These are phyloP conservation scores for Cydia pomonella DNA, from an alignment of 1,140 invertebrate species.

Conservation along the genomic window DNA sequence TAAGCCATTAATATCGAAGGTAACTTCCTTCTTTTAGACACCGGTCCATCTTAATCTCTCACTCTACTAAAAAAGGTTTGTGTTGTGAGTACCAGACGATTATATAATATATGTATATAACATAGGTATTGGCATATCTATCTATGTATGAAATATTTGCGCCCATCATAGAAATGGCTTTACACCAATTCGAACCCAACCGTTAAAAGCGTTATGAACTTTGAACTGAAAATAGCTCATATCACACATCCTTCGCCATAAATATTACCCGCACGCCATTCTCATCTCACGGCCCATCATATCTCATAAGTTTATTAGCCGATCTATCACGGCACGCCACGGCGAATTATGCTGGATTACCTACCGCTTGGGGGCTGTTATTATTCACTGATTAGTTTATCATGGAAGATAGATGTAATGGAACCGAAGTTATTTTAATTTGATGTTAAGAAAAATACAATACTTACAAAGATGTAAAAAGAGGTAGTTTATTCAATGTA, in stretches of 20 bases:
- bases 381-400: constrained; percentile 27
- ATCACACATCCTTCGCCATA: neutral
- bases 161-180: too few relatives aligned
- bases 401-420: constrained; percentile 12
- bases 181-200: too few relatives aligned
- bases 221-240: neutral
- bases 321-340: constrained; percentile 21
- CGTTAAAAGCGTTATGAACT: neutral
- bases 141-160: too few relatives aligned
- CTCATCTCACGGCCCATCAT: constrained; percentile 23
- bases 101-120: too few relatives aligned
- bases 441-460: neutral
- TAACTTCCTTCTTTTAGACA: too few relatives aligned
- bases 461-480: too few relatives aligned
- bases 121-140: too few relatives aligned
- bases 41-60: too few relatives aligned
- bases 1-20: too few relatives aligned
- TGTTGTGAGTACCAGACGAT: too few relatives aligned
- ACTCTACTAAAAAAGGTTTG: too few relatives aligned
- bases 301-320: constrained; percentile 28
- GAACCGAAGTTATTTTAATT: neutral
- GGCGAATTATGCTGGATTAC: constrained; percentile 25
- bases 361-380: constrained; percentile 13
- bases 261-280: neutral
- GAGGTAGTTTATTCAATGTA: too few relatives aligned